Percentiles rank a stretch among this genome's conserved stretches.
These are phyloP conservation scores for Lydus trimaculatus DNA, from an alignment of 2,888 invertebrate genomes.

Conservation along the genomic window DNA sequence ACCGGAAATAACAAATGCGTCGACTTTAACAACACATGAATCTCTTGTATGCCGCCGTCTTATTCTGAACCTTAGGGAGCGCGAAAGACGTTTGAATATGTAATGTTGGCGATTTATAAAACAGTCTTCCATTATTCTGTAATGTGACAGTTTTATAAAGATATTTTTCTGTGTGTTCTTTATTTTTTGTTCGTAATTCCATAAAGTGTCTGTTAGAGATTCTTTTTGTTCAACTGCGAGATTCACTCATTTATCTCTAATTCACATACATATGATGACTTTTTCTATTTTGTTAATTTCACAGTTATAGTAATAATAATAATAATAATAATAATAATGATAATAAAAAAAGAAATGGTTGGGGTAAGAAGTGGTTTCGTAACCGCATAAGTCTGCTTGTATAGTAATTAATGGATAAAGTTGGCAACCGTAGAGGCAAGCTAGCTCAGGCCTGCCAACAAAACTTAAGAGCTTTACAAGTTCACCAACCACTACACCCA, in stretches of 20 bases:
- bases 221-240: neutral
- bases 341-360: slow-evolving; percentile 7
- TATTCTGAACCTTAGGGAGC: neutral
- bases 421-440: slow-evolving; percentile 50
- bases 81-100: slow-evolving; percentile 5
- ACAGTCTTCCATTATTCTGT: slow-evolving; percentile 3
- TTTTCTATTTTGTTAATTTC: neutral
- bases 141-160: slow-evolving; percentile 11
- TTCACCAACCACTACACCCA: slow-evolving; percentile 52
- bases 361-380: slow-evolving; percentile 24
- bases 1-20: slow-evolving; percentile 11
- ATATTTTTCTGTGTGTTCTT: neutral
- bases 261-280: neutral
- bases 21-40: slow-evolving; percentile 11
- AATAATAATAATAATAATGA: neutral
- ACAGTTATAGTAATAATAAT: neutral
- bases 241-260: neutral
- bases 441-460: slow-evolving; percentile 49
- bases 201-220: too few species aligned
- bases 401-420: slow-evolving; percentile 57
- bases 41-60: neutral
- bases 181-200: neutral
- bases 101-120: slow-evolving; percentile 11
- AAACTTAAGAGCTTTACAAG: slow-evolving; percentile 56
- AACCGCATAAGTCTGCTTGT: slow-evolving; percentile 46